These are phyloP conservation scores for Meles meles DNA, from an alignment of 2,113 vertebrate genomes.

Conservation along the genomic window DNA sequence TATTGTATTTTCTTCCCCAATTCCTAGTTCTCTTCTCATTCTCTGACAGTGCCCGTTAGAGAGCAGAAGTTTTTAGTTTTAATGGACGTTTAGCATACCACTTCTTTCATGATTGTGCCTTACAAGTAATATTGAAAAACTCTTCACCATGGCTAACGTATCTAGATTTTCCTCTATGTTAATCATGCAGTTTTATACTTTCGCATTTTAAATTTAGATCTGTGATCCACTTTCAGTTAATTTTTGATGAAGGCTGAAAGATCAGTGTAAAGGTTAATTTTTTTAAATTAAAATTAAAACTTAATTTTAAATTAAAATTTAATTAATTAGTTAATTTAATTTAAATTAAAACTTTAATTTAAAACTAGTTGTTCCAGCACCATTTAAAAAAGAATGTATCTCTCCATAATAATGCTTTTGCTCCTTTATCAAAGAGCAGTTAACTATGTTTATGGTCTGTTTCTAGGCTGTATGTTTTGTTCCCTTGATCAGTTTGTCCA, in stretches of 20 bases:
- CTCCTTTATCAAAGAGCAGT: background rate
- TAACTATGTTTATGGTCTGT: background rate
- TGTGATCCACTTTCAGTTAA: too few relatives aligned
- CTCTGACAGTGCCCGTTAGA: background rate
- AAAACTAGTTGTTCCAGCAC: background rate
- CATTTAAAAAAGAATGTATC: background rate
- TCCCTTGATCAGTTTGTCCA: background rate
- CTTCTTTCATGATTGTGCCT: background rate
- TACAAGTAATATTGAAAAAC: background rate
- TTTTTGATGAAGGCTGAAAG: background rate
- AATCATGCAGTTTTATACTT: background rate
- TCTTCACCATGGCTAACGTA: background rate
- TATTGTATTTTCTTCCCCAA: background rate
- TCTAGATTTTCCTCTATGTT: background rate
- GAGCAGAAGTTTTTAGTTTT: background rate
- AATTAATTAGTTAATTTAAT: too few relatives aligned
- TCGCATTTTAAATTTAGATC: too few relatives aligned
- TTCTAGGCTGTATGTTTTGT: background rate
- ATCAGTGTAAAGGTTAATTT: background rate
- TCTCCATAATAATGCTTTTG: background rate
- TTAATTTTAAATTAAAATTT: too few relatives aligned
- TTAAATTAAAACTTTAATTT: too few relatives aligned
- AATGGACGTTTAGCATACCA: background rate
- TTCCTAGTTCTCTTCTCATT: background rate
- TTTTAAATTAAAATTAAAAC: too few relatives aligned